These are phyloP conservation scores for Hoplodrina ambigua DNA, from an alignment of 2,888 invertebrate genomes.

Conservation along the genomic window DNA sequence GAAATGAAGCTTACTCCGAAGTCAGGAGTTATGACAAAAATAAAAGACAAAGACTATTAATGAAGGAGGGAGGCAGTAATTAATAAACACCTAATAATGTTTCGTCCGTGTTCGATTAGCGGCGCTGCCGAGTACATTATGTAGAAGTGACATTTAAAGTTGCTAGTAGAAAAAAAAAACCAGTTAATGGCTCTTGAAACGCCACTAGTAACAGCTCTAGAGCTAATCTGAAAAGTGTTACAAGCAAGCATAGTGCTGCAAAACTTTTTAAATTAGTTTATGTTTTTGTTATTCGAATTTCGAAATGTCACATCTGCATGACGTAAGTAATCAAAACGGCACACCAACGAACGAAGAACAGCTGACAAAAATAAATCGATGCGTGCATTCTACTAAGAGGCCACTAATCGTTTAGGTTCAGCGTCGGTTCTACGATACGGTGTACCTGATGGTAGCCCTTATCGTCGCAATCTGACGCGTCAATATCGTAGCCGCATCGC, in stretches of 20 bases:
- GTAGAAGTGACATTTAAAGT: slow-evolving; percentile 74
- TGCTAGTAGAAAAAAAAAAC: neutral
- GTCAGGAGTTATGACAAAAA: slow-evolving; percentile 70
- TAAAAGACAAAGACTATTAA: slow-evolving; percentile 74
- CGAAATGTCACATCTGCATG: slow-evolving; percentile 73
- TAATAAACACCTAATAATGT: slow-evolving; percentile 74
- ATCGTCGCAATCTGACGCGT: slow-evolving; percentile 88
- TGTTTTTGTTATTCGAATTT: neutral
- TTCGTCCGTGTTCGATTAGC: slow-evolving; percentile 68
- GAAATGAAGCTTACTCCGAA: slow-evolving; percentile 66
- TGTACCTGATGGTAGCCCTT: slow-evolving; percentile 88
- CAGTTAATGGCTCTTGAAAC: neutral
- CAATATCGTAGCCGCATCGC: slow-evolving; percentile 88
- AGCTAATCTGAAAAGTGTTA: slow-evolving; percentile 10
- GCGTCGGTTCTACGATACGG: slow-evolving; percentile 85
- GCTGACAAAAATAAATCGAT: slow-evolving; percentile 86
- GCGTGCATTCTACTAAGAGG: slow-evolving; percentile 89
- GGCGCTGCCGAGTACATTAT: slow-evolving; percentile 66
- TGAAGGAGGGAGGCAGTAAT: slow-evolving; percentile 77
- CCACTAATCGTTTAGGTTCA: slow-evolving; percentile 79
- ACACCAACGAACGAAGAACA: slow-evolving; percentile 79
- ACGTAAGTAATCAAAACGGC: slow-evolving; percentile 61
- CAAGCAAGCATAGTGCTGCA: slow-evolving; percentile 23
- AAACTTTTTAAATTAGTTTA: neutral
- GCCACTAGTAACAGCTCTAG: neutral